Evolutionary conservation across 2,888 invertebrate genomes (phyloP), one percentile per base, ranked within the genome.

Genomic region (Apodemia zela): DNA sequence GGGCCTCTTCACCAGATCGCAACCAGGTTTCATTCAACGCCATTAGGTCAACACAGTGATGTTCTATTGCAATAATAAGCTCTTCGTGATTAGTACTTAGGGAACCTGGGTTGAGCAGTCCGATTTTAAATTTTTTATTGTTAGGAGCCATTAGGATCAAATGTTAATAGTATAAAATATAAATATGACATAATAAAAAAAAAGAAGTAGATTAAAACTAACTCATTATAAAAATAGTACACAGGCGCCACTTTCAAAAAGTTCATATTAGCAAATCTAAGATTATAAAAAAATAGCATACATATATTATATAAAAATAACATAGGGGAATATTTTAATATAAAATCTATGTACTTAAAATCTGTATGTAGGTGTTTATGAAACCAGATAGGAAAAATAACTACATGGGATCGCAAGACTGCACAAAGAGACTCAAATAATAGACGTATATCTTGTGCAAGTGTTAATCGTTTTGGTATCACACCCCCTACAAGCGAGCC

Each of bases 1-100:
- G 18, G 1, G 8, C 33, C 11, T 51, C 35, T 33, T 61, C 51
- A 17, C 63, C 68, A 10, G 25, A 51, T 1, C 59, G 57, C 1
- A 66, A 49, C 68, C 65, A 68, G 2, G 62, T 65, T 35, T 66
- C 66, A 54, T 65, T 65, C 3, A 68, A 47, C 0, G 66, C 68
- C 62, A 68, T 51, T 15, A 68, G 47, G 45, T 68, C 68, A 10
- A 62, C 63, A 13, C 35, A 5, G 49, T 63, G 59, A 3, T 61
- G 62, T 35, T 60, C n/a, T 54, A 67, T 63, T 5, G 62, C 65
- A 25, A 51, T 64, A 1, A 67, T 10, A 21, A 67, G 60, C 38
- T 67, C 64, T 8, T 67, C 67, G 58, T 67, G 67, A 7, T 59
- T 51, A 7, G 63, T 62, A 5, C 66, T 62, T 15, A 61, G 29